Conservation (phyloP, 2,113 vertebrate species). For the Vombatus ursinus region DNA sequence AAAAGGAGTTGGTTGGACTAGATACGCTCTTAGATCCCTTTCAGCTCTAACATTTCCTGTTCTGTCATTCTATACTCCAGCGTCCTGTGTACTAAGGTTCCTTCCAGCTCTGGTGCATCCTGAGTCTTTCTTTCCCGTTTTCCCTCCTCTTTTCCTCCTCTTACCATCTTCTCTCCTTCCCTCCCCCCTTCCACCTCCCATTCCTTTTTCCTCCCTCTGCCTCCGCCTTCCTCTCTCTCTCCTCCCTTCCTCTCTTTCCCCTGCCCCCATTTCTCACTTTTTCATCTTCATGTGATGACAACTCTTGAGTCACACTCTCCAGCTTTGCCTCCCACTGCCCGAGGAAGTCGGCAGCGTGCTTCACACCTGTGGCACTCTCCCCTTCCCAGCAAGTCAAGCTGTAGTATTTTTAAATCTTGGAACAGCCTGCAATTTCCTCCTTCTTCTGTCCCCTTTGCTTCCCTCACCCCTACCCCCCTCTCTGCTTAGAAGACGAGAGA, state of each 20-base stretch:
- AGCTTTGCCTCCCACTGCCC: background rate
- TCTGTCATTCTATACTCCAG: background rate
- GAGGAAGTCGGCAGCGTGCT: constrained; percentile 4
- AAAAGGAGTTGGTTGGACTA: background rate
- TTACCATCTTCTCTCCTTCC: background rate
- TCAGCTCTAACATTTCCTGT: background rate
- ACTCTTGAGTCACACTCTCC: background rate
- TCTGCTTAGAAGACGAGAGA: constrained; percentile 54
- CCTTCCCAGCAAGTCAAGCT: constrained; percentile 1
- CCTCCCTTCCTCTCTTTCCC: background rate
- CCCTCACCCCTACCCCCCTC: background rate
- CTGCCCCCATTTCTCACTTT: background rate
- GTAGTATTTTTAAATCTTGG: constrained; percentile 39
- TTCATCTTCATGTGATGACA: constrained; percentile 2
- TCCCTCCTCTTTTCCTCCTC: background rate
- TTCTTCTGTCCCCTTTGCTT: background rate
- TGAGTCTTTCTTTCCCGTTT: background rate
- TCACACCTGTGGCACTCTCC: constrained; percentile 4
- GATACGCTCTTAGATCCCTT: background rate
- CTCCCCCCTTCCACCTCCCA: background rate
- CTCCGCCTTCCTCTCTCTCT: background rate
- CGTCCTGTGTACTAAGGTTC: background rate
- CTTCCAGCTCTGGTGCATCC: background rate
- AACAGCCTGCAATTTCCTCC: constrained; percentile 16
- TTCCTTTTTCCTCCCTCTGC: background rate